Evolutionary conservation across 2,888 invertebrate species (phyloP).

Genomic region (Noctua pronuba): DNA sequence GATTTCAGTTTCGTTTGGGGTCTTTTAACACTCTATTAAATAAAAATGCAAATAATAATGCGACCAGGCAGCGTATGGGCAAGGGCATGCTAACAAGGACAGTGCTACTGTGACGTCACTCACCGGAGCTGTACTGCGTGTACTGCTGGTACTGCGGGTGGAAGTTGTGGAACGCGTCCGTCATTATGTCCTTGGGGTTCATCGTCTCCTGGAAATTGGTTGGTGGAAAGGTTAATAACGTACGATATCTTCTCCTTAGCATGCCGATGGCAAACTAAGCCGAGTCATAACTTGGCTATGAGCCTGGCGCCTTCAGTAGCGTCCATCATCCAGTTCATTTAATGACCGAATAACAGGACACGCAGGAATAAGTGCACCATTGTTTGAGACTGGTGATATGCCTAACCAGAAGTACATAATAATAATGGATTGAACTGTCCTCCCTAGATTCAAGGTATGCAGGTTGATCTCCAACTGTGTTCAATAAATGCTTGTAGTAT

Average conservation of each 20-base stretch:
- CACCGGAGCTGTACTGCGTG: conserved; percentile 98
- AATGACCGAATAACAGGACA: not conserved
- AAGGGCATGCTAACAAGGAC: conserved; percentile 57
- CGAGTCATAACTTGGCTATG: not conserved
- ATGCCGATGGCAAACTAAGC: not conserved
- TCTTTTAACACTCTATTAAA: conserved; percentile 14
- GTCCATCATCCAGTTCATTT: not conserved
- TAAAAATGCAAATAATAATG: conserved; percentile 78
- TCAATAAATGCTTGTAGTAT: not conserved
- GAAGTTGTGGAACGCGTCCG: conserved; percentile 99
- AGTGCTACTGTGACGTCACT: conserved; percentile 77
- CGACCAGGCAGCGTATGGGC: conserved; percentile 73
- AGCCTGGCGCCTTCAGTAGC: not conserved
- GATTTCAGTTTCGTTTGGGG: not conserved
- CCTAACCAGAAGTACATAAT: not conserved
- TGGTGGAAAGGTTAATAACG: not conserved
- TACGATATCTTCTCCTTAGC: not conserved
- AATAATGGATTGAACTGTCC: not conserved
- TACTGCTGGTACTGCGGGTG: conserved; percentile 99
- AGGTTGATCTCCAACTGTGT: not conserved
- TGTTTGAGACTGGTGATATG: not conserved
- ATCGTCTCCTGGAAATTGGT: conserved; percentile 95
- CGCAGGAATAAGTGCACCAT: not conserved
- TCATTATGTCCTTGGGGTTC: conserved; percentile 99
- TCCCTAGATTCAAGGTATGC: not conserved